A percentile compares a stretch with the other conserved stretches of the same genome.
These are phyloP conservation scores for Caenorhabditis japonica DNA, from an alignment of 2,888 invertebrate genomes.

Conservation along the genomic window DNA sequence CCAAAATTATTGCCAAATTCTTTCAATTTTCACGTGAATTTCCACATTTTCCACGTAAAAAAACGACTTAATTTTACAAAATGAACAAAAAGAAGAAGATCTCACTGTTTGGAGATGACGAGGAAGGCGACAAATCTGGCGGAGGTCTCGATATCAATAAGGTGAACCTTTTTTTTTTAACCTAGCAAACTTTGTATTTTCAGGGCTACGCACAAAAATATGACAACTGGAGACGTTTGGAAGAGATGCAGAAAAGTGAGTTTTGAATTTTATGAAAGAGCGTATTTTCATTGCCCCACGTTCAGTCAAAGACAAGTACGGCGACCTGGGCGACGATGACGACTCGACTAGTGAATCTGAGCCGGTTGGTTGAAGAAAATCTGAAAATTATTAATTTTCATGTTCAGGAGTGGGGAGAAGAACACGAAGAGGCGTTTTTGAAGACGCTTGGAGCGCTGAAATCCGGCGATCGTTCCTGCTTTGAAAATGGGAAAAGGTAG, in stretches of 20 bases:
- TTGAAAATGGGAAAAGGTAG: conserved; percentile 37
- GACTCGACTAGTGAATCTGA: conserved; percentile 80
- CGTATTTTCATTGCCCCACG: conserved; percentile 8
- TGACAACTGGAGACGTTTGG: conserved; percentile 87
- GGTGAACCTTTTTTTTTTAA: background rate
- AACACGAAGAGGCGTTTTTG: conserved; percentile 88
- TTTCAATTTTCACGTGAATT: conserved; percentile 16
- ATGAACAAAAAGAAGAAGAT: conserved; percentile 43
- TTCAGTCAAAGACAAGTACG: conserved; percentile 70
- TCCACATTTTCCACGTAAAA: background rate
- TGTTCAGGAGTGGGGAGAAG: conserved; percentile 81
- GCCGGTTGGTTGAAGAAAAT: conserved; percentile 47
- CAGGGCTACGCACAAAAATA: conserved; percentile 88
- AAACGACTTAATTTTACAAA: background rate
- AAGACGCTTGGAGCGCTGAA: conserved; percentile 89
- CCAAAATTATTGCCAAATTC: conserved; percentile 7
- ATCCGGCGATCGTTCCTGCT: conserved; percentile 52
- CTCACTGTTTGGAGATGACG: conserved; percentile 53
- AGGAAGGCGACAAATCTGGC: conserved; percentile 11
- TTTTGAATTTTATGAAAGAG: conserved; percentile 9
- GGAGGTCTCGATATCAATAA: conserved; percentile 50
- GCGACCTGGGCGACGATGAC: conserved; percentile 78
- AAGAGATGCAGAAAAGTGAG: conserved; percentile 83
- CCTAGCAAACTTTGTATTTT: conserved; percentile 29
- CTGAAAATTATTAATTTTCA: background rate